Percentiles rank a stretch among this genome's conserved stretches.
Evolutionary conservation across 2,888 invertebrate species (phyloP).

Genomic region (Eumacrocentrus americanus): DNA sequence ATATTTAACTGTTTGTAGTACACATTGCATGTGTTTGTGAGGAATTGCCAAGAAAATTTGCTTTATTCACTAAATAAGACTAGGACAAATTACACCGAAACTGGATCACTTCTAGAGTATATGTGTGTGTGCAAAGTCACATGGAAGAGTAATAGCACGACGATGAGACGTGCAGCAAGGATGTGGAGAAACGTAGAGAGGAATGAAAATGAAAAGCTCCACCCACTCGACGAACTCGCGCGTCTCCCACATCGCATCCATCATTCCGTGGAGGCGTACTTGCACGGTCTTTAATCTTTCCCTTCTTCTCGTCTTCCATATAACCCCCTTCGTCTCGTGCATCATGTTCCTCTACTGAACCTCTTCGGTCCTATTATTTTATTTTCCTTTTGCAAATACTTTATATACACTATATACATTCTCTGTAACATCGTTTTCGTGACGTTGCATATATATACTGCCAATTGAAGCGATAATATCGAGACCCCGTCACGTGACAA

Average conservation of each 20-base stretch:
- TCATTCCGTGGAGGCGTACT: constrained; percentile 60
- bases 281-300: constrained; percentile 60
- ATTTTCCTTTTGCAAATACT: background rate
- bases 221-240: constrained; percentile 48
- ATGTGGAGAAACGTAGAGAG: constrained; percentile 39
- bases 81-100: too few relatives aligned
- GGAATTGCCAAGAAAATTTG: background rate
- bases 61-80: too few relatives aligned
- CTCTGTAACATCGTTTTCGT: background rate
- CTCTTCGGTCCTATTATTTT: background rate
- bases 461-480: too few relatives aligned
- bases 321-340: background rate
- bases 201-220: constrained; percentile 59
- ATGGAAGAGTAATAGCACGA: constrained; percentile 26
- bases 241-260: constrained; percentile 57
- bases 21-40: background rate
- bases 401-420: background rate
- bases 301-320: constrained; percentile 40
- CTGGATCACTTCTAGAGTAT: too few relatives aligned
- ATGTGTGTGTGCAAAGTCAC: background rate
- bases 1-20: background rate
- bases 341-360: background rate
- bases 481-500: too few relatives aligned
- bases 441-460: background rate
- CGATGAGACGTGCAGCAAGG: constrained; percentile 25